These are phyloP conservation scores for Cynopterus brachyotis DNA, from an alignment of 2,113 vertebrate species.

Conservation along the genomic window DNA sequence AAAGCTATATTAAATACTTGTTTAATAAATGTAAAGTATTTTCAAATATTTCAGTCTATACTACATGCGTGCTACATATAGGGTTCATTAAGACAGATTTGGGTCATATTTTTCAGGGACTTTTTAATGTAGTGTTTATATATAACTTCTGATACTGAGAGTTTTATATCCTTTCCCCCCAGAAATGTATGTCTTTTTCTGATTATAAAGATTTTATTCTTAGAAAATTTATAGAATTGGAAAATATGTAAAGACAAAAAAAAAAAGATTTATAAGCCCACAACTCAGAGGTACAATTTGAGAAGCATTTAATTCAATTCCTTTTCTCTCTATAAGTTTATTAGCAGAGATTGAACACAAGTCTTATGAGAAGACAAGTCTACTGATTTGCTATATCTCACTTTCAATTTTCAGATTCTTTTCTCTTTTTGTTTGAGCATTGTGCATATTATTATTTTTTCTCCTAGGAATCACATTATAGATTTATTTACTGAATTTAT, in stretches of 20 bases:
- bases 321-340: neutral
- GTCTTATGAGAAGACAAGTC: neutral
- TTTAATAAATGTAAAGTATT: neutral
- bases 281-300: neutral
- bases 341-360: neutral
- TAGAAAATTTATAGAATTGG: neutral
- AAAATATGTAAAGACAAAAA: neutral
- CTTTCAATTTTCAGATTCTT: neutral
- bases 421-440: neutral
- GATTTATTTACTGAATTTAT: neutral
- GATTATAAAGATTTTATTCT: neutral
- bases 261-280: neutral
- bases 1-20: neutral
- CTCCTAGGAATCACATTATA: neutral
- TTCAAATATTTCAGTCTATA: neutral
- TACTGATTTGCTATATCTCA: neutral
- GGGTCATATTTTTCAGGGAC: neutral
- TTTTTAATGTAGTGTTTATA: neutral
- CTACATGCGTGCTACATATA: neutral
- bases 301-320: neutral
- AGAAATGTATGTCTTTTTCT: neutral
- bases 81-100: neutral
- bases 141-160: neutral
- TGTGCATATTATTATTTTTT: neutral
- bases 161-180: neutral